phyloP scores from a whole-genome alignment of 2,113 vertebrate species.

The Crotalus horridus region DNA sequence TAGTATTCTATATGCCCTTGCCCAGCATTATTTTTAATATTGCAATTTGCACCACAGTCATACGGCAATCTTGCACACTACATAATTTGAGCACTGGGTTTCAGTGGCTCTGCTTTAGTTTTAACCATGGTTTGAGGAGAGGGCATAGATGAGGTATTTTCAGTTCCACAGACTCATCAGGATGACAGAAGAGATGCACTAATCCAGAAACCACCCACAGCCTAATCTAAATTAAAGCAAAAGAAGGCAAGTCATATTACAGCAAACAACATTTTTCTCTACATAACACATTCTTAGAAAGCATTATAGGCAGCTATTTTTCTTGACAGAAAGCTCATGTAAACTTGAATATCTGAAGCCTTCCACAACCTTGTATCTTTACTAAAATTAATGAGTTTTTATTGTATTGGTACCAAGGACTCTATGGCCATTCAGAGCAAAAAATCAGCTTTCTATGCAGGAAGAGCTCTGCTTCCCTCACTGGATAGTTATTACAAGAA shows the following conservation, averaged over 20 bases:
- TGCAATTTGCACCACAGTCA: background rate
- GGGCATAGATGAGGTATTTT: background rate
- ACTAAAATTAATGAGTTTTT: background rate
- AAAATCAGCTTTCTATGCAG: constrained; percentile 30
- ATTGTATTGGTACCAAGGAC: background rate
- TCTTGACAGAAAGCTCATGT: background rate
- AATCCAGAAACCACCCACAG: background rate
- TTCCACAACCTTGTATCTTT: background rate
- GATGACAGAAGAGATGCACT: background rate
- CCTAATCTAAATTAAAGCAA: background rate
- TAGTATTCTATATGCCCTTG: background rate
- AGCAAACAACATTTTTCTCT: constrained; percentile 8
- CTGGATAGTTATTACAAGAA: constrained; percentile 26
- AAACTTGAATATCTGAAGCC: constrained; percentile 13
- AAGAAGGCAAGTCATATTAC: background rate
- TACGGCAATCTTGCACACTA: background rate
- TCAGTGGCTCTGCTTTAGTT: background rate
- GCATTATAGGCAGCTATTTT: constrained; percentile 12
- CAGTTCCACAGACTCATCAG: background rate
- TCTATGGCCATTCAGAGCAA: constrained; percentile 26
- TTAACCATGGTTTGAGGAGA: background rate
- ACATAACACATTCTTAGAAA: background rate
- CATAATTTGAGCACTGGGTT: background rate
- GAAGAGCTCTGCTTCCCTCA: background rate
- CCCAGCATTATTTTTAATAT: background rate